Evolutionary conservation across 2,888 invertebrate species (phyloP).

Genomic region (Ernsta delagoae): DNA sequence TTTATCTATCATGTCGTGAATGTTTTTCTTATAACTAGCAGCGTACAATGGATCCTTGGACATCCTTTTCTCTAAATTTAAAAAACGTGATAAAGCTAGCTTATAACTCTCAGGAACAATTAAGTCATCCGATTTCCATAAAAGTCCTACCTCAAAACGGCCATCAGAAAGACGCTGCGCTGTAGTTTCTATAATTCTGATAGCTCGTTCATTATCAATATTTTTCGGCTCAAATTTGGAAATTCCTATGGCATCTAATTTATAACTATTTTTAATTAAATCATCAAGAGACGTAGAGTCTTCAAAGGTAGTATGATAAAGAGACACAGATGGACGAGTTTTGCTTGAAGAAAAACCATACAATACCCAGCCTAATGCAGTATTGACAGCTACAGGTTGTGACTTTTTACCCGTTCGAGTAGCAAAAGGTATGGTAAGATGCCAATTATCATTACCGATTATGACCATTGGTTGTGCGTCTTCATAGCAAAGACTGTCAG

Average conservation of each 20-base stretch:
- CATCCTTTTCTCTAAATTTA: background rate
- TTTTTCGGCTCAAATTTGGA: background rate
- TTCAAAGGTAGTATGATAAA: background rate
- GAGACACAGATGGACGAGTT: background rate
- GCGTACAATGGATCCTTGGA: background rate
- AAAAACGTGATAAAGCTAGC: background rate
- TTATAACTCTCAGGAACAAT: background rate
- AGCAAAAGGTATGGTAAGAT: background rate
- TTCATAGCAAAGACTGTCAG: background rate
- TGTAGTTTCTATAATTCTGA: background rate
- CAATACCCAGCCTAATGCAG: background rate
- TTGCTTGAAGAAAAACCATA: slow-evolving; percentile 1
- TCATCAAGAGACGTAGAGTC: background rate
- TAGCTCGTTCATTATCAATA: background rate
- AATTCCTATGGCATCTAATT: slow-evolving; percentile 2
- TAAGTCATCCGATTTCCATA: background rate
- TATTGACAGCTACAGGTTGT: background rate
- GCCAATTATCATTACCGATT: slow-evolving; percentile 1
- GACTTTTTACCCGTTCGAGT: background rate
- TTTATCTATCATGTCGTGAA: slow-evolving; percentile 2
- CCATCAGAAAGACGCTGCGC: background rate
- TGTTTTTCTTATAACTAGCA: background rate
- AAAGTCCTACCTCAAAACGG: background rate
- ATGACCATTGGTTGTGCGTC: background rate
- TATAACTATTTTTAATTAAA: background rate